Evolutionary conservation across 2,888 invertebrate species (phyloP).

Genomic region (Agyllia agylla): DNA sequence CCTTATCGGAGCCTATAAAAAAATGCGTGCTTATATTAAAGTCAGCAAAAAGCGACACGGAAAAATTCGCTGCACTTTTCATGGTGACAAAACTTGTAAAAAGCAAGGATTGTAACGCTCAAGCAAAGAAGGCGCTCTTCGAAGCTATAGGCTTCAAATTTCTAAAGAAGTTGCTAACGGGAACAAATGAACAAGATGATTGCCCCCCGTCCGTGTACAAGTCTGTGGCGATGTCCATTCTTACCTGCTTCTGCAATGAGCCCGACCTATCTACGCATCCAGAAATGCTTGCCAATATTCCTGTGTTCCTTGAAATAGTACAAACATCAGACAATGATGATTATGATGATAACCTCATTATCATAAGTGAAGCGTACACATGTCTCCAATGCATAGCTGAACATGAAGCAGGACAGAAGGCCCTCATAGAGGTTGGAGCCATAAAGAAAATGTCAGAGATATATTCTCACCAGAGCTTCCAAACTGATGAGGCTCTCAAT

Average conservation of each 20-base stretch:
- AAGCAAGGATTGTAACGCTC: constrained; percentile 95
- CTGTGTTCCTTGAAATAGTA: constrained; percentile 97
- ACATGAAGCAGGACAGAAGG: constrained; percentile 96
- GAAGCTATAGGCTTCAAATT: constrained; percentile 98
- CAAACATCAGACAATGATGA: constrained; percentile 97
- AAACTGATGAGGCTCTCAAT: constrained; percentile 98
- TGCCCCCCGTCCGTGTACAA: constrained; percentile 98
- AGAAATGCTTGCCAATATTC: constrained; percentile 97
- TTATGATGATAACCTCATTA: constrained; percentile 97
- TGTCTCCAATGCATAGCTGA: constrained; percentile 97
- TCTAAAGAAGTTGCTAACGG: constrained; percentile 96
- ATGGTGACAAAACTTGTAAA: constrained; percentile 98
- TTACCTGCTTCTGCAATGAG: constrained; percentile 98
- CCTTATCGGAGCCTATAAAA: constrained; percentile 96
- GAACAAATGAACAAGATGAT: constrained; percentile 96
- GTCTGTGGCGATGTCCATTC: constrained; percentile 97
- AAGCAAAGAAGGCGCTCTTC: constrained; percentile 97
- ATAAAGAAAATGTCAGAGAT: constrained; percentile 97
- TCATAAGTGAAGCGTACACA: constrained; percentile 97
- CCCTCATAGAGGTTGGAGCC: constrained; percentile 95
- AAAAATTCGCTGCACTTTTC: constrained; percentile 98
- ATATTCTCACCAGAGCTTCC: constrained; percentile 98
- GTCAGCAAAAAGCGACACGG: constrained; percentile 97
- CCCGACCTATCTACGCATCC: constrained; percentile 96
- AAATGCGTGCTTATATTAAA: constrained; percentile 97